Percentiles rank a stretch among this genome's conserved stretches.
Evolutionary conservation across 1,140 invertebrate species (phyloP).

Genomic region (Cylas formicarius): DNA sequence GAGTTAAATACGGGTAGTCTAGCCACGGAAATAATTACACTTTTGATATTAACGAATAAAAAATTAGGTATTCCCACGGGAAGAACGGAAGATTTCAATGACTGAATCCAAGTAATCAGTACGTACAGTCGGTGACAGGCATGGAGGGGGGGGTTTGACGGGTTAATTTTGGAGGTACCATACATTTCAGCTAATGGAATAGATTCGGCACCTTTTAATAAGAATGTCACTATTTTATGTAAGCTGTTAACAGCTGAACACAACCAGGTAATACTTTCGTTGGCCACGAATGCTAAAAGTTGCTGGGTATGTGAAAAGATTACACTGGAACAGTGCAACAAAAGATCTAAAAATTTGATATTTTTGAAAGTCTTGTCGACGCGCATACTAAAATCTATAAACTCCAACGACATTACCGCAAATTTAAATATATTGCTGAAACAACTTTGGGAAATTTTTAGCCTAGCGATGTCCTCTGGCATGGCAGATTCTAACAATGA

Average conservation of each 20-base stretch:
- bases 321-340: slow-evolving; percentile 40
- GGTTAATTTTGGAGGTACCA: no score
- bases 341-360: slow-evolving; percentile 28
- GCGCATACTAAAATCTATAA: slow-evolving; percentile 41
- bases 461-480: no score
- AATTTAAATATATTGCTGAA: slow-evolving; percentile 53
- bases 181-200: slow-evolving; percentile 33
- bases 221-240: slow-evolving; percentile 33
- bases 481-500: no score
- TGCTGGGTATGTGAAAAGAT: no score
- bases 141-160: no score
- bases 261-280: slow-evolving; percentile 42
- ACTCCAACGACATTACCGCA: slow-evolving; percentile 54
- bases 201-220: slow-evolving; percentile 33
- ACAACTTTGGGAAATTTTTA: slow-evolving; percentile 45
- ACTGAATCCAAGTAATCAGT: no score
- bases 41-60: slow-evolving; percentile 41
- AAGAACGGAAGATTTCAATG: no score
- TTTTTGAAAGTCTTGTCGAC: slow-evolving; percentile 17
- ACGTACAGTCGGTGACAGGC: no score
- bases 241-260: slow-evolving; percentile 44
- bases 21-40: slow-evolving; percentile 50
- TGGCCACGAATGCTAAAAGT: slow-evolving; percentile 38
- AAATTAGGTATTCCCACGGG: slow-evolving; percentile 42
- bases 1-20: slow-evolving; percentile 61